Conservation (phyloP, 2,888 invertebrate species). For the Lepidonotus clava region DNA sequence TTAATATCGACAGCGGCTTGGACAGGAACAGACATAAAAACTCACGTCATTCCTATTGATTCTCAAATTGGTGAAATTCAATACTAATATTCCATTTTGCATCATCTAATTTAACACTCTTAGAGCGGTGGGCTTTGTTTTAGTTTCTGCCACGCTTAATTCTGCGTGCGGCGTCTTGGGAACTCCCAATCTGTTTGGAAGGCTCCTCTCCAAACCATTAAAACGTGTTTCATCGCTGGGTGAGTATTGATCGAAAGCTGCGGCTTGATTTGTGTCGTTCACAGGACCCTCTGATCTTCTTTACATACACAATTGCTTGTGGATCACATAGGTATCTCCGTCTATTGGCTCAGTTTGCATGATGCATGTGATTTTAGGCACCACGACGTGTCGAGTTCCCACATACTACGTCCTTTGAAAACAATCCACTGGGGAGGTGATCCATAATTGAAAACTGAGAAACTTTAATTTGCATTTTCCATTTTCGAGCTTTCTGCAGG, state of each 20-base stretch:
- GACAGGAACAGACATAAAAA: background rate
- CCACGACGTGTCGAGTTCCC: constrained; percentile 34
- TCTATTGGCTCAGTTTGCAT: constrained; percentile 19
- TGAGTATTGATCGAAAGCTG: constrained; percentile 18
- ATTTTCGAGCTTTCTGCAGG: too few species aligned
- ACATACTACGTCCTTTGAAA: background rate
- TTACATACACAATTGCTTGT: constrained; percentile 26
- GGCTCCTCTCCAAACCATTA: constrained; percentile 3
- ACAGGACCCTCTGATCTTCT: constrained; percentile 26
- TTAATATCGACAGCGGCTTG: background rate
- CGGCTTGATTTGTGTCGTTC: constrained; percentile 21
- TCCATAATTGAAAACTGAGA: constrained; percentile 41
- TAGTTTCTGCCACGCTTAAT: background rate
- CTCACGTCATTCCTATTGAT: background rate
- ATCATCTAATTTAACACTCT: constrained; percentile 38
- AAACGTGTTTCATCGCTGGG: constrained; percentile 24
- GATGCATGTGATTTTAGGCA: constrained; percentile 2
- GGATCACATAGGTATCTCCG: constrained; percentile 37
- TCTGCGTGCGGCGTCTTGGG: constrained; percentile 29
- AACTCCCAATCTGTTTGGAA: background rate
- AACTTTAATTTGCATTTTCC: too few species aligned
- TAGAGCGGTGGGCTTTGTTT: constrained; percentile 28
- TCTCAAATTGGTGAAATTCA: constrained; percentile 22
- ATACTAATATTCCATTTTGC: constrained; percentile 45
- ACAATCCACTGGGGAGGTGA: background rate